These are phyloP conservation scores for Scaptomyza caliginosa DNA, from an alignment of 2,888 invertebrate species.

Conservation along the genomic window DNA sequence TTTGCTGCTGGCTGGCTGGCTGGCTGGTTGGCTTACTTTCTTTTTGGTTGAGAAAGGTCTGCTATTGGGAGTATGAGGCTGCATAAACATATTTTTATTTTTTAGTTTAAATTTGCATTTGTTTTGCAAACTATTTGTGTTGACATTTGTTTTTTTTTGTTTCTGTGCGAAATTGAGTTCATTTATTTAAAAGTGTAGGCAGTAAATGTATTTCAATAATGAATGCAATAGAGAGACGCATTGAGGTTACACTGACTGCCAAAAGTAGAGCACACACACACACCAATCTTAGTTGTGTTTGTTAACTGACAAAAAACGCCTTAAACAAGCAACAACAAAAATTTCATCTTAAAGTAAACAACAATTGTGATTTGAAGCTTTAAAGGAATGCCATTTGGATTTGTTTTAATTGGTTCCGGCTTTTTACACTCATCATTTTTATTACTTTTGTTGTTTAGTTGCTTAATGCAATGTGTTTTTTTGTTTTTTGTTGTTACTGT, in stretches of 20 bases:
- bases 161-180: conserved; percentile 62
- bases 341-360: too few species aligned
- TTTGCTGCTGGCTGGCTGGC: too few species aligned
- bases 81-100: conserved; percentile 11
- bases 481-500: neutral
- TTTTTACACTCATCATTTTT: neutral
- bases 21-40: conserved; percentile 63
- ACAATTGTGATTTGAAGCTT: too few species aligned
- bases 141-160: conserved; percentile 36
- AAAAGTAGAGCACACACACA: conserved; percentile 10
- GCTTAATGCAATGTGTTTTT: neutral
- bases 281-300: neutral
- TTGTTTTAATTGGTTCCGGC: neutral
- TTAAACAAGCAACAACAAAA: too few species aligned
- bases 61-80: conserved; percentile 12
- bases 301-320: too few species aligned
- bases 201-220: conserved; percentile 58
- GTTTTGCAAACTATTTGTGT: conserved; percentile 49
- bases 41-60: conserved; percentile 73
- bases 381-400: neutral
- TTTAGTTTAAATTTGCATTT: conserved; percentile 26
- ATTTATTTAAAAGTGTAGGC: conserved; percentile 62
- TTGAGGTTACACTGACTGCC: conserved; percentile 29
- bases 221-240: conserved; percentile 29
- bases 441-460: neutral